Percentiles rank a stretch among this genome's conserved stretches.
Evolutionary conservation across 2,888 invertebrate species (phyloP).

Genomic region (Scaptomyza polygonia): DNA sequence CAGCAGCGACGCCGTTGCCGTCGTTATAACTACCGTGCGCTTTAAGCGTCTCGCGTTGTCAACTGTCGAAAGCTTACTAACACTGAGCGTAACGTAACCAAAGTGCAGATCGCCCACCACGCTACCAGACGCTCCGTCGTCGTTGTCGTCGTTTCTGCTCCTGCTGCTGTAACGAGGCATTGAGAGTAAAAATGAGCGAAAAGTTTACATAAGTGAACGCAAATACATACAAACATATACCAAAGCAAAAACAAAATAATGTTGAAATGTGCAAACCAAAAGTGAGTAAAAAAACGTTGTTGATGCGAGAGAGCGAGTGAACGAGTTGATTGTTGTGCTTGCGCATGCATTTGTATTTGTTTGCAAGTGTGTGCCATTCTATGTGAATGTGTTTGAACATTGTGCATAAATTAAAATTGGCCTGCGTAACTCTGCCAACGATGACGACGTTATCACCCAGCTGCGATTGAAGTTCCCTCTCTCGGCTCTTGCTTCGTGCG

Average conservation of each 20-base stretch:
- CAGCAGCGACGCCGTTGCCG: constrained; percentile 68
- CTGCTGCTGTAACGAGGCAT: constrained; percentile 61
- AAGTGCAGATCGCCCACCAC: constrained; percentile 66
- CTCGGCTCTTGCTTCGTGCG: constrained; percentile 28
- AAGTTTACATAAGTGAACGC: constrained; percentile 68
- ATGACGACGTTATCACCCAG: constrained; percentile 65
- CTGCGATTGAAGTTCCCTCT: constrained; percentile 52
- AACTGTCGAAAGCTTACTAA: constrained; percentile 66
- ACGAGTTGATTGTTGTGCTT: constrained; percentile 59
- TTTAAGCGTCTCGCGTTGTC: constrained; percentile 67
- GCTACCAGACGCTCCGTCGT: constrained; percentile 40
- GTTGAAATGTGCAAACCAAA: constrained; percentile 48
- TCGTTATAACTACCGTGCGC: constrained; percentile 63
- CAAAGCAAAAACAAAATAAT: constrained; percentile 47
- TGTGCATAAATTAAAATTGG: constrained; percentile 76
- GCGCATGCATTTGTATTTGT: constrained; percentile 12
- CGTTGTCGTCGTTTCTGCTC: constrained; percentile 31
- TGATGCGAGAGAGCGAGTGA: constrained; percentile 38
- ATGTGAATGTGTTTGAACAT: constrained; percentile 35
- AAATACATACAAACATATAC: constrained; percentile 17
- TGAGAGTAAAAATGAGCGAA: constrained; percentile 54
- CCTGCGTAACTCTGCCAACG: constrained; percentile 60
- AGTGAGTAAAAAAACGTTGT: constrained; percentile 39
- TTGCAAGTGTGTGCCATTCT: constrained; percentile 23
- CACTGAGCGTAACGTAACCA: constrained; percentile 50